Conservation (phyloP, 2,113 vertebrate genomes). For the Amia ocellicauda region DNA sequence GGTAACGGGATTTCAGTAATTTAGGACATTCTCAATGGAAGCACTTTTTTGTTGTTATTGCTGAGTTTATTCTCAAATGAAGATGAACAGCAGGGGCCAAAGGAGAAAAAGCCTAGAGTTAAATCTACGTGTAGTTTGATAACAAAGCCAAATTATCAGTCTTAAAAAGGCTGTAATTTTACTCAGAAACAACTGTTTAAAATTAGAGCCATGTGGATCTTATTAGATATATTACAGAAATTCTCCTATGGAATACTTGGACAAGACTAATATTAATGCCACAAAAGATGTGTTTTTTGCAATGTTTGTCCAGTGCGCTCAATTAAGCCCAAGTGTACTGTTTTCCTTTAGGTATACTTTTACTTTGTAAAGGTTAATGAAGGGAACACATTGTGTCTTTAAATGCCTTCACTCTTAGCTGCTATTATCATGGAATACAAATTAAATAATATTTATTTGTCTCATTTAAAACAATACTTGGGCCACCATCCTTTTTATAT, state of each 20-base stretch:
- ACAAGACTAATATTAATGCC: not conserved
- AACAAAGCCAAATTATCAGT: no score
- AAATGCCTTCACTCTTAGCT: not conserved
- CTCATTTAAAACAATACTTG: not conserved
- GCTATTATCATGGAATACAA: conserved; percentile 14
- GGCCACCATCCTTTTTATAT: not conserved
- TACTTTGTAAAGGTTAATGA: not conserved
- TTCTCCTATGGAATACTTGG: conserved; percentile 23
- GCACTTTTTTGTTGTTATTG: no score
- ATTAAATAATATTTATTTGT: not conserved
- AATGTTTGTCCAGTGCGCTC: conserved; percentile 33
- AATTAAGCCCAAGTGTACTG: conserved; percentile 10
- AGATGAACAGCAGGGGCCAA: no score
- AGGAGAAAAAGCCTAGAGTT: no score
- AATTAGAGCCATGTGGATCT: no score
- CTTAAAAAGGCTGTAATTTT: no score
- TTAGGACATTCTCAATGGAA: no score
- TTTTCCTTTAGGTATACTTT: no score
- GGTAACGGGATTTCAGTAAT: no score
- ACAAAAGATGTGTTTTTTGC: conserved; percentile 18
- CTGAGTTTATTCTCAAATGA: no score
- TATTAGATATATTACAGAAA: conserved; percentile 34
- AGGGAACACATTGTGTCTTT: not conserved
- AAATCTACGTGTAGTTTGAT: no score
- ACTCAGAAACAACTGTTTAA: no score